phyloP scores from a whole-genome alignment of 2,113 vertebrate genomes.

The Xerus inauris region DNA sequence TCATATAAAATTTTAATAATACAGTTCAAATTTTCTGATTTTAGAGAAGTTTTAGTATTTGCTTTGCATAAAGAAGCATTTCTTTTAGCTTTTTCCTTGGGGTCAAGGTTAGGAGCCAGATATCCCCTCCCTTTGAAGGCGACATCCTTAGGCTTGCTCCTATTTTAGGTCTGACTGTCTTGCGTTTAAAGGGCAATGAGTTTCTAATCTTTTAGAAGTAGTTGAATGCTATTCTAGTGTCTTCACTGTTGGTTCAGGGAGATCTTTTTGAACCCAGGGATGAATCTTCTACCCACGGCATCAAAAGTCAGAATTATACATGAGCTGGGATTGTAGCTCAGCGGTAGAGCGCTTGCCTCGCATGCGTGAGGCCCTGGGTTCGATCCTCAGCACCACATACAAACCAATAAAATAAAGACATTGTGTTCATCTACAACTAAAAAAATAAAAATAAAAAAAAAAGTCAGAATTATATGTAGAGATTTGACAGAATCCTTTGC shows the following conservation, averaged over 20 bases:
- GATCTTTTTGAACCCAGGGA: background rate
- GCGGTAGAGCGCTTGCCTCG: no score
- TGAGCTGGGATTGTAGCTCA: no score
- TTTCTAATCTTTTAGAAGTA: background rate
- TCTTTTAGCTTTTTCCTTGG: no score
- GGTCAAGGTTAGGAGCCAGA: background rate
- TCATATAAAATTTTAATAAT: background rate
- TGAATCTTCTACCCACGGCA: background rate
- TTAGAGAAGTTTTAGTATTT: background rate
- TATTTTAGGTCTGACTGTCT: background rate
- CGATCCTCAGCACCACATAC: no score
- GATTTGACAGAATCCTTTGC: background rate
- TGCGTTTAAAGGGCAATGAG: background rate
- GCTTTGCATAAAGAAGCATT: background rate
- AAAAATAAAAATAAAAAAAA: no score
- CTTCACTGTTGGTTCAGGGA: background rate
- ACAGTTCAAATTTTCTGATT: background rate
- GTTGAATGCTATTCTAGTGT: background rate
- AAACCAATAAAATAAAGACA: no score
- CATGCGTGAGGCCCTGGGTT: no score
- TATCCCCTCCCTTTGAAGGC: background rate
- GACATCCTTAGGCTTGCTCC: background rate
- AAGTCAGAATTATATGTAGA: background rate
- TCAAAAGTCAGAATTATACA: background rate
- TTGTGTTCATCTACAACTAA: no score